Evolutionary conservation across 2,113 vertebrate species (phyloP).

Genomic region (Pionites leucogaster): DNA sequence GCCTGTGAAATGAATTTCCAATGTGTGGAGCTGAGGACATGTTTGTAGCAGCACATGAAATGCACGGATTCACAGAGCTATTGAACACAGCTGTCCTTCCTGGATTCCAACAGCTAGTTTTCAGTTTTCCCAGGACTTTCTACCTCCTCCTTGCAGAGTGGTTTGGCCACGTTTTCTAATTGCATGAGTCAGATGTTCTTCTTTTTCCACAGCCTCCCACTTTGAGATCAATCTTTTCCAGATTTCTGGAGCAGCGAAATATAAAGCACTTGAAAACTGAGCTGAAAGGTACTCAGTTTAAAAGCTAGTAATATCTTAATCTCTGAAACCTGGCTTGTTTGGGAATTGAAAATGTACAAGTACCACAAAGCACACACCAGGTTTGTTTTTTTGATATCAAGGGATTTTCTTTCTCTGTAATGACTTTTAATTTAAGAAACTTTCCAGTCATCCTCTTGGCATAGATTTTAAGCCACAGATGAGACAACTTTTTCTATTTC

Average conservation of each 20-base stretch:
- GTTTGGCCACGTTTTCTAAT: not conserved
- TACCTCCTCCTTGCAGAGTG: constrained; percentile 23
- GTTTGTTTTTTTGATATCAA: not conserved
- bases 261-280: not conserved
- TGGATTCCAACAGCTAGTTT: not conserved
- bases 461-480: not conserved
- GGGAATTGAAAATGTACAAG: not conserved
- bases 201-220: constrained; percentile 53
- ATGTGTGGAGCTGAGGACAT: not conserved
- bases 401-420: not conserved
- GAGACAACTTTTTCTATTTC: not conserved
- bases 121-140: constrained; percentile 33
- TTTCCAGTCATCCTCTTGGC: not conserved
- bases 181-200: constrained; percentile 61
- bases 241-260: not conserved
- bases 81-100: not conserved
- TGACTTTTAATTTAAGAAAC: not conserved
- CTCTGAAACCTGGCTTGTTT: not conserved
- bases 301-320: not conserved
- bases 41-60: not conserved
- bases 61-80: not conserved
- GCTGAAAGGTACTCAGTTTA: not conserved
- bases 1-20: not conserved
- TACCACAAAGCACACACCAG: not conserved
- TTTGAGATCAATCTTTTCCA: constrained; percentile 36